Base-by-base conservation (phyloP, 2,888 invertebrate species). In the Mechanitis mazaeus region DNA sequence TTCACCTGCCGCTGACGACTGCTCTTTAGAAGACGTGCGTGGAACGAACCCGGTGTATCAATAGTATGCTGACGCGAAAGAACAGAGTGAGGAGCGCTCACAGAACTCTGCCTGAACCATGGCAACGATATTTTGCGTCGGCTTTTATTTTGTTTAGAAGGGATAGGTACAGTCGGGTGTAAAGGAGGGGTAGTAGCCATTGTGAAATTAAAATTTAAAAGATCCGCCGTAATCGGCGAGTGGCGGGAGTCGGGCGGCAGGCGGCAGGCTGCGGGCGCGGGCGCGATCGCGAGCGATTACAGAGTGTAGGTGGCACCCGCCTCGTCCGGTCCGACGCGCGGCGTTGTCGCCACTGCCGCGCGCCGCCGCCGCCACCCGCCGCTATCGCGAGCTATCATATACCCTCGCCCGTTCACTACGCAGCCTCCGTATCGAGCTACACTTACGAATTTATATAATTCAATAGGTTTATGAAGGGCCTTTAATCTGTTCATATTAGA, bases 1-100 rank as follows among this genome's bases (percentile, higher is more conserved):
- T 65, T 87, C 86, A 89, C 88, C 88, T 88, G 88, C 70, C 85
- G 83, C 73, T 91, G 91, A 74, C 93, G 92, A 78, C 92, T 92
- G 85, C 93, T 93, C 74, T 93, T 93, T 79, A 95, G 92, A 68
- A 94, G 91, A 71, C 94, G 91, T 75, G 95, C 94, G 76, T 95
- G 94, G 90, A 96, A 95, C 66, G 95, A 95, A 83, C 95, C 93
- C 77, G 96, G 96, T 70, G 96, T 95, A 87, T 96, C 96, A 89
- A 97, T 96, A 85, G 96, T 96, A 83, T 96, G 96, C 84, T 96
- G 96, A 61, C 96, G 93, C 65, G 95, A 93, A 62, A 96, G 92
- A 61, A 92, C 92, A 67, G 94, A 94, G 84, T 95, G 95, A 59
- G 93, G 92, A 74, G 93, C 91, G 76, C 93, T 92, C 72, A 94